A percentile compares a stretch with the other conserved stretches of the same genome.
phyloP scores from a whole-genome alignment of 2,113 vertebrate genomes.

The Neoarius graeffei region DNA sequence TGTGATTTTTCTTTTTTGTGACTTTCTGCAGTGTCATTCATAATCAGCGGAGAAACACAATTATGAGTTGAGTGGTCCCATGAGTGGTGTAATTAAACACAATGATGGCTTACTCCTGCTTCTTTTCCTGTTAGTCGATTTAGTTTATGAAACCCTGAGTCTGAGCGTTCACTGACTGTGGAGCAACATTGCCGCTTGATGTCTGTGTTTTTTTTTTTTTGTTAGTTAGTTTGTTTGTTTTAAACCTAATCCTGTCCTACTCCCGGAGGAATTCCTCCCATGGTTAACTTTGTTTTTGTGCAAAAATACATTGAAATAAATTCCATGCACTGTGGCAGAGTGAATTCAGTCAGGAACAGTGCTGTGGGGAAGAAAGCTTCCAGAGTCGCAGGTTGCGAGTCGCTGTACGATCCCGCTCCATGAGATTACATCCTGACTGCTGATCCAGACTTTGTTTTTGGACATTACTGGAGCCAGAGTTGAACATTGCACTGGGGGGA shows the following conservation, averaged over 20 bases:
- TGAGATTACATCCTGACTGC: background rate
- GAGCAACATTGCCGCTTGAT: background rate
- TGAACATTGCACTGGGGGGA: background rate
- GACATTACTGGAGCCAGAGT: background rate
- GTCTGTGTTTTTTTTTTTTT: background rate
- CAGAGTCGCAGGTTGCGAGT: background rate
- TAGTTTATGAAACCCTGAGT: no score
- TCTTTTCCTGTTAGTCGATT: background rate
- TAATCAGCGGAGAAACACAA: conserved; percentile 41
- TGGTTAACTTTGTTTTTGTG: background rate
- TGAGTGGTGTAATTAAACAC: conserved; percentile 43
- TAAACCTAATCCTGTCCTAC: background rate
- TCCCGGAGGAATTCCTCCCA: background rate
- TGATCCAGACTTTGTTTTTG: background rate
- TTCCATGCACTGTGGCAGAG: background rate
- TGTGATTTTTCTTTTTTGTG: conserved; percentile 16
- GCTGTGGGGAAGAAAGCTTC: background rate
- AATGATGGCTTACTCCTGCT: conserved; percentile 23
- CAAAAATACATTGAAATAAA: background rate
- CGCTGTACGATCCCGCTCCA: background rate
- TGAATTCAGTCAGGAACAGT: background rate
- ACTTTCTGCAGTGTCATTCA: conserved; percentile 25
- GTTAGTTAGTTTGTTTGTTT: no score
- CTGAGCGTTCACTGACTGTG: no score
- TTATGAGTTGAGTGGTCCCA: conserved; percentile 23